Evolutionary conservation across 1,140 invertebrate species (phyloP).

Genomic region (Drosophila pandora): DNA sequence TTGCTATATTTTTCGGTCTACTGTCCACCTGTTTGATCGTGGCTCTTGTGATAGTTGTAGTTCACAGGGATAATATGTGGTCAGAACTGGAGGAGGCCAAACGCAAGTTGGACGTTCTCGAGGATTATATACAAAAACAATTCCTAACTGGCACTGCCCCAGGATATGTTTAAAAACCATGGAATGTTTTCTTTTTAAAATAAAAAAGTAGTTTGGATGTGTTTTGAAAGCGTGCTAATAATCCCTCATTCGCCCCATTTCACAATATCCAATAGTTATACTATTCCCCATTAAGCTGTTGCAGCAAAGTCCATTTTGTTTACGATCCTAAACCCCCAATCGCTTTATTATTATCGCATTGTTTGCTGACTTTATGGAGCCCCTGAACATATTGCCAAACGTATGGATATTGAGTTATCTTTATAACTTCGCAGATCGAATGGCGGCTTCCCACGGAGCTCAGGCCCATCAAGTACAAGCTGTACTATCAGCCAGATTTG

Average conservation of each 20-base stretch:
- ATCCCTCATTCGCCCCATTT: background rate
- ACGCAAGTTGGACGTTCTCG: conserved; percentile 70
- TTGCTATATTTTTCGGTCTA: conserved; percentile 74
- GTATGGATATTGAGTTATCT: conserved; percentile 54
- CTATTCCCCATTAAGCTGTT: background rate
- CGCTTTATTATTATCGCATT: conserved; percentile 16
- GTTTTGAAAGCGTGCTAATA: background rate
- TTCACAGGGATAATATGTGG: conserved; percentile 62
- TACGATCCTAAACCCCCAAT: conserved; percentile 27
- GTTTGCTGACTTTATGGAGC: conserved; percentile 15
- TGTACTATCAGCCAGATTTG: conserved; percentile 90
- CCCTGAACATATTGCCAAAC: conserved; percentile 10
- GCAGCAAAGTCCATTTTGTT: conserved; percentile 30
- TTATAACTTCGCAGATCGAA: conserved; percentile 63
- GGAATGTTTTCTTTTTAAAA: no score
- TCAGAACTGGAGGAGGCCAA: conserved; percentile 54
- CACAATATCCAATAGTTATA: background rate
- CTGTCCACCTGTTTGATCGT: conserved; percentile 57
- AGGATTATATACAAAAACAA: conserved; percentile 63
- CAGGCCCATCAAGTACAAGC: conserved; percentile 89
- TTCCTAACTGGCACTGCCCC: background rate
- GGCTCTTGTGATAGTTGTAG: conserved; percentile 55
- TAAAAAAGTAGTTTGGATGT: background rate
- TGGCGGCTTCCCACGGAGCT: conserved; percentile 88
- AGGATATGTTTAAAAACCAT: background rate